phyloP scores from a whole-genome alignment of 2,113 vertebrate species.

The Alaudala cheleensis region DNA sequence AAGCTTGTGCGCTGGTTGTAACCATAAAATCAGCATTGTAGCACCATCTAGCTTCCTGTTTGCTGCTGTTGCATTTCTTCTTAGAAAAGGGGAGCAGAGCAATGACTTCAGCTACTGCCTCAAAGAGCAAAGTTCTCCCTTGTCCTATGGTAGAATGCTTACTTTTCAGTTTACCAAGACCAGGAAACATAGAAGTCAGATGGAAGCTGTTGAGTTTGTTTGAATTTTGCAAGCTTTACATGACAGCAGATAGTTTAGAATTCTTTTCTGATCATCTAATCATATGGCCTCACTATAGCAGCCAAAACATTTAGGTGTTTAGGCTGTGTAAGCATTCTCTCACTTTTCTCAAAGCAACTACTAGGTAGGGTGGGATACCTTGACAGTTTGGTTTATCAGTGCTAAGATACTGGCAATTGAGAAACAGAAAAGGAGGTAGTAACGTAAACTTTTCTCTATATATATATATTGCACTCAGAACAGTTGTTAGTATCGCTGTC shows the following conservation, averaged over 20 bases:
- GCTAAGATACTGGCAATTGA: neutral
- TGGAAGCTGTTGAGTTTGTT: neutral
- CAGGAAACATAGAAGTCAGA: neutral
- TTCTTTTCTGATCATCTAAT: neutral
- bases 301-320: neutral
- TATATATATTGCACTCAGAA: neutral
- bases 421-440: neutral
- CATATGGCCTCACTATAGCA: neutral
- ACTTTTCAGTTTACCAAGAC: neutral
- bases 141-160: neutral
- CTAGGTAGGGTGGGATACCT: neutral
- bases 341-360: neutral
- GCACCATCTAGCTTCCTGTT: conserved; percentile 57
- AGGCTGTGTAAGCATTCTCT: neutral
- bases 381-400: neutral
- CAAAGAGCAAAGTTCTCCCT: neutral
- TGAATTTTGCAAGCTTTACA: neutral
- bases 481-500: neutral
- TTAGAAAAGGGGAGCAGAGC: neutral
- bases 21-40: neutral
- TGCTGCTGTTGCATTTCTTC: neutral
- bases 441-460: neutral
- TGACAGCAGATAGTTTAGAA: neutral
- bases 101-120: neutral
- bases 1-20: neutral